Conservation (phyloP, 2,888 invertebrate species). For the Hololepta plana region DNA sequence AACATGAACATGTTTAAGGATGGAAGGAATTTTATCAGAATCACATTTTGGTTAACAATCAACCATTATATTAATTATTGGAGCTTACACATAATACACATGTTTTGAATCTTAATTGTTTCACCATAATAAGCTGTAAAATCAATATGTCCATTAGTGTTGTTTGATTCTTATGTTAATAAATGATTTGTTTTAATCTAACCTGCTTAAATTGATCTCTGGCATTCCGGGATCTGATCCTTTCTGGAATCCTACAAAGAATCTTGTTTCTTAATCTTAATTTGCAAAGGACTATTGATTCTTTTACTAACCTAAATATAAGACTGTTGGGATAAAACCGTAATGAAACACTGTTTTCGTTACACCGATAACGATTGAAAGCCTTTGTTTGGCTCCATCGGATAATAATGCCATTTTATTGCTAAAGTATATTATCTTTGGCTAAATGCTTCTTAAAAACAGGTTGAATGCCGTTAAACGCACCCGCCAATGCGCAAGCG, state of each 20-base stretch:
- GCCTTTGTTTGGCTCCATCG: constrained; percentile 38
- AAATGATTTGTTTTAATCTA: constrained; percentile 13
- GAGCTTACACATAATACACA: too few relatives aligned
- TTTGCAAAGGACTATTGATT: constrained; percentile 2
- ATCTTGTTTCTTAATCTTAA: constrained; percentile 4
- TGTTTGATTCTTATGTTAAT: constrained; percentile 4
- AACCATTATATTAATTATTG: too few relatives aligned
- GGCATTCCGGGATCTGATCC: constrained; percentile 54
- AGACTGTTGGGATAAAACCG: constrained; percentile 49
- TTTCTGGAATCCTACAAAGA: constrained; percentile 39
- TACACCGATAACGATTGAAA: constrained; percentile 37
- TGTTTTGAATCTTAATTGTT: background rate
- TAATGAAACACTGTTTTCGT: constrained; percentile 46
- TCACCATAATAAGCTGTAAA: constrained; percentile 29
- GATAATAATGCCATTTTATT: constrained; percentile 29
- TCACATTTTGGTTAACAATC: too few relatives aligned
- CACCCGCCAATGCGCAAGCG: too few relatives aligned
- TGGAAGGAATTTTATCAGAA: too few relatives aligned
- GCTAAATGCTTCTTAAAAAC: too few relatives aligned
- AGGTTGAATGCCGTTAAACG: too few relatives aligned
- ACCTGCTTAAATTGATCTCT: constrained; percentile 36
- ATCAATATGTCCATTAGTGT: constrained; percentile 10
- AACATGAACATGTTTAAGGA: too few relatives aligned
- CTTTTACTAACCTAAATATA: constrained; percentile 39
- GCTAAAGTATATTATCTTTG: too few relatives aligned